Base-by-base conservation (phyloP, 35 echinoderm and acorn worm genomes). In the Chiridota heheva region DNA sequence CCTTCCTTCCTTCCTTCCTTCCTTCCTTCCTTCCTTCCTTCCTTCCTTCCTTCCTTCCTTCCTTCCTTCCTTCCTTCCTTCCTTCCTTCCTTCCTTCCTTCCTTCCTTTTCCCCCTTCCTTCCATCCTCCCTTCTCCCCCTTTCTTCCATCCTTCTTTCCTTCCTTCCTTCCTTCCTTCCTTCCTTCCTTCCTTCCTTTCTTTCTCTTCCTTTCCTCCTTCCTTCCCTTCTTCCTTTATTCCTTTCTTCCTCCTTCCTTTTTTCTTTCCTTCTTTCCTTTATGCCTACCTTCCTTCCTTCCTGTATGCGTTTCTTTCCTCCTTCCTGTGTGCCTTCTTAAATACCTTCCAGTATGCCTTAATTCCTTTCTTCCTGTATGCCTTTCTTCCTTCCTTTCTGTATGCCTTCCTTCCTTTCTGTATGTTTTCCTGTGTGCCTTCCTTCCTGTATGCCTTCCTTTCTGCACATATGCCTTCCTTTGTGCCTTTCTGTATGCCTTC, bases 211-310 rank as follows among this genome's bases (percentile, higher is more conserved):
- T n/a, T 51, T 51, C 47, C n/a, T 51, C n/a, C 47, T n/a, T 51
- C n/a, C 47, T 12, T 51, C n/a, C 47, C n/a, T 51, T 51, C 47
- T n/a, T 51, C n/a, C 47, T 51, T 51, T n/a, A 8, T 51, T 51
- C n/a, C 47, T 51, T 51, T 51, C 47, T 51, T 51, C n/a, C 47
- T 51, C n/a, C 47, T 51, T 51, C n/a, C 47, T 51, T 51, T 51
- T n/a, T n/a, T 51, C n/a, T n/a, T 12, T 51, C n/a, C 47, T n/a
- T 51, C n/a, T 51, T n/a, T n/a, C 47, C 47, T 51, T 51, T n/a
- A 8, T 51, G 8, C 47, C 47, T 51, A 8, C 47, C 47, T 51
- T 51, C n/a, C 47, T n/a, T 51, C n/a, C n/a, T 51, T n/a, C n/a
- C n/a, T n/a, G n/a, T n/a, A n/a, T n/a, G n/a, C n/a, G n/a, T n/a